These are phyloP conservation scores for Paradoxurus hermaphroditus DNA, from an alignment of 2,113 vertebrate genomes.

Conservation along the genomic window DNA sequence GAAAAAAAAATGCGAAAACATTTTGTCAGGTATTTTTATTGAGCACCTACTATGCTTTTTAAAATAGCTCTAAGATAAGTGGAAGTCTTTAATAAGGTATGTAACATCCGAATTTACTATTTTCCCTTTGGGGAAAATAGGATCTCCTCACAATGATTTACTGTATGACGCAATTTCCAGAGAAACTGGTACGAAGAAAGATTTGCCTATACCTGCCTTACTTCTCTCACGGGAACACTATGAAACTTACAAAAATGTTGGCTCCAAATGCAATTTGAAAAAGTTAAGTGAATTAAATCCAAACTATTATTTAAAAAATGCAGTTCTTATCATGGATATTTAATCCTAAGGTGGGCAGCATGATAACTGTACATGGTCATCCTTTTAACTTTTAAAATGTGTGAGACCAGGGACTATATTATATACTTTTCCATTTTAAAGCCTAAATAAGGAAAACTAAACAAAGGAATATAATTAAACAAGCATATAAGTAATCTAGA, in stretches of 20 bases:
- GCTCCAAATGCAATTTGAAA: background rate
- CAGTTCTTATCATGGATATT: background rate
- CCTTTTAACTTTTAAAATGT: background rate
- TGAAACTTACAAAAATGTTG: background rate
- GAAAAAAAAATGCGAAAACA: background rate
- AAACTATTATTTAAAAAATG: background rate
- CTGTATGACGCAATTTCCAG: background rate
- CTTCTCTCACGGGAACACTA: background rate
- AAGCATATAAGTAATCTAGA: background rate
- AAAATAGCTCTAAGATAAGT: background rate
- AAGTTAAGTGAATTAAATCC: background rate
- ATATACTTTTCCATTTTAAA: background rate
- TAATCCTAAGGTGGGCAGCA: background rate
- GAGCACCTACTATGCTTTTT: background rate
- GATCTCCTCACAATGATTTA: background rate
- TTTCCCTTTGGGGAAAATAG: background rate
- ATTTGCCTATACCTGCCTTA: background rate
- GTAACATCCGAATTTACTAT: background rate
- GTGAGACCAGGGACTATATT: background rate
- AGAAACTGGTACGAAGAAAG: background rate
- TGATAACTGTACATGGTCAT: background rate
- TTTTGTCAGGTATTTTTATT: background rate
- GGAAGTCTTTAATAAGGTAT: background rate
- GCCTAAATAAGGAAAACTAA: background rate
- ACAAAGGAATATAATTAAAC: background rate